A percentile compares a stretch with the other conserved stretches of the same genome.
These are phyloP conservation scores for Dolomedes plantarius DNA, from an alignment of 2,888 invertebrate genomes.

Conservation along the genomic window DNA sequence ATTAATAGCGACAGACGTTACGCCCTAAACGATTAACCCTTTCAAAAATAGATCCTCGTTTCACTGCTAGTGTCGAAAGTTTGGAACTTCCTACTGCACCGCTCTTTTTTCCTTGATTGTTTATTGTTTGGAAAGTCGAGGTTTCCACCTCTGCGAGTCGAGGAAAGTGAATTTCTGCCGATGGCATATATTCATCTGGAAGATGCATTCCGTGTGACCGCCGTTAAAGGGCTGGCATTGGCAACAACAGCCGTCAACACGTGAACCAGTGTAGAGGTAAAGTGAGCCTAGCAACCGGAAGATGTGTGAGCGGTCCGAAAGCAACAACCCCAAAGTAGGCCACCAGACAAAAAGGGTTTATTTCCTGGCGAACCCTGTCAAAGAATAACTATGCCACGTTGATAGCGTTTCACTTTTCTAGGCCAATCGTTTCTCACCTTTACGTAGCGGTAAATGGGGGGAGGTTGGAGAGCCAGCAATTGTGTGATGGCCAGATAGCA, in stretches of 20 bases:
- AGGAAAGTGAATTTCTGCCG: conserved; percentile 42
- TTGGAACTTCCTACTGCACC: not conserved
- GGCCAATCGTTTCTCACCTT: conserved; percentile 66
- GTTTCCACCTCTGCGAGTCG: conserved; percentile 5
- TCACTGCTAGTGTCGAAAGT: not conserved
- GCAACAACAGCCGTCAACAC: conserved; percentile 35
- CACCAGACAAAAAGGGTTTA: conserved; percentile 59
- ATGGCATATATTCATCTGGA: conserved; percentile 2
- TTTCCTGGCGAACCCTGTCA: conserved; percentile 50
- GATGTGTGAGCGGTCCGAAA: conserved; percentile 22
- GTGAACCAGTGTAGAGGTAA: conserved; percentile 43
- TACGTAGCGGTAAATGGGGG: conserved; percentile 19
- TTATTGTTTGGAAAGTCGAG: conserved; percentile 57
- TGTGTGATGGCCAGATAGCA: conserved; percentile 62
- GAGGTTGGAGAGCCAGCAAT: conserved; percentile 23
- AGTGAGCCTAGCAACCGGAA: conserved; percentile 44
- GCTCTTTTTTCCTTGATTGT: conserved; percentile 32
- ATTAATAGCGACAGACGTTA: not conserved
- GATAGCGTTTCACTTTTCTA: conserved; percentile 63
- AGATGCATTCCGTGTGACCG: conserved; percentile 26
- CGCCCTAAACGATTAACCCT: not conserved
- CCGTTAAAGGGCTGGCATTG: conserved; percentile 48
- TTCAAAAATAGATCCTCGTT: not conserved
- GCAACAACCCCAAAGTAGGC: conserved; percentile 64
- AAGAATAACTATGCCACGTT: conserved; percentile 47